Conservation (phyloP, 2,797 vertebrate genomes). For the Notolepis coatsorum region DNA sequence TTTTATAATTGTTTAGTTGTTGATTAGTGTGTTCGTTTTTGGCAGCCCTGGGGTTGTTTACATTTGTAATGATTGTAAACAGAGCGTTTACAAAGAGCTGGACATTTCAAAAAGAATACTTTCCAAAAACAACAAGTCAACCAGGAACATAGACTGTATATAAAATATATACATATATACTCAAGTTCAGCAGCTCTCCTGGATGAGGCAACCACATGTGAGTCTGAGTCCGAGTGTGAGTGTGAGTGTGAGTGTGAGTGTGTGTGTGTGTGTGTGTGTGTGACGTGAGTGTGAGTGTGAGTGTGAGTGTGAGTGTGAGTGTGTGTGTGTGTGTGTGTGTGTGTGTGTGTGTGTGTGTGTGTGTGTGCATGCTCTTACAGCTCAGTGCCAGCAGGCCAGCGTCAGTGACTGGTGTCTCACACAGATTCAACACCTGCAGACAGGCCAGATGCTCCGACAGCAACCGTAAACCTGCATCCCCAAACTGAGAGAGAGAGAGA, state of each 20-base stretch:
- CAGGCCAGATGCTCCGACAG: constrained; percentile 97
- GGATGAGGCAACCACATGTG: too few species aligned
- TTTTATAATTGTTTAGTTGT: too few species aligned
- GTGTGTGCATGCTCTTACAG: constrained; percentile 84
- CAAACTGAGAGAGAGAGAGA: constrained; percentile 83
- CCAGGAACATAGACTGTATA: too few species aligned
- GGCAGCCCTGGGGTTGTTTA: too few species aligned
- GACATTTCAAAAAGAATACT: too few species aligned
- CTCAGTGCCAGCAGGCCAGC: constrained; percentile 95
- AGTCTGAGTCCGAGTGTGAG: neutral
- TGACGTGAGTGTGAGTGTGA: neutral
- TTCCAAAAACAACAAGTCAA: too few species aligned
- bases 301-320: neutral
- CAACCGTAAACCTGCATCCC: constrained; percentile 94
- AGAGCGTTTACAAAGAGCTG: too few species aligned
- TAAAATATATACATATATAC: too few species aligned
- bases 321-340: neutral
- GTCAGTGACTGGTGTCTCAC: constrained; percentile 97
- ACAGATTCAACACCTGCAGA: constrained; percentile 98
- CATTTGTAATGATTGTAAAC: too few species aligned
- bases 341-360: neutral
- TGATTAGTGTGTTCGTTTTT: too few species aligned
- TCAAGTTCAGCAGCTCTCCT: too few species aligned
- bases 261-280: constrained; percentile 12
- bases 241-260: constrained; percentile 2